Evolutionary conservation across 2,797 vertebrate species (phyloP), one percentile per base, ranked within the genome.

Genomic region (Pantherophis vulpinus): DNA sequence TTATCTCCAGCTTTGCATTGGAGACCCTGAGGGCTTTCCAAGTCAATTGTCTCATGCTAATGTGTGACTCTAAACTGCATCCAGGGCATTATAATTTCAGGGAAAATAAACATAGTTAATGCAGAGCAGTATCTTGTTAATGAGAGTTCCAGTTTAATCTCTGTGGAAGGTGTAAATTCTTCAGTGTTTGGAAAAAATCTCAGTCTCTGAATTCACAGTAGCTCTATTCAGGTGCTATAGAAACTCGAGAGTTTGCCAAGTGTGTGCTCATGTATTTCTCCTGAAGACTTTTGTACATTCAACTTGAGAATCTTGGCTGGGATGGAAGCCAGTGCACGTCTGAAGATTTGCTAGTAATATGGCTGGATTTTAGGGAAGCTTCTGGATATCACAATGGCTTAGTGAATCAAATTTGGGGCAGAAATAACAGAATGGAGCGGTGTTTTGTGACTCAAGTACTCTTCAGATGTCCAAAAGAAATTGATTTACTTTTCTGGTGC

Each of bases 21-120:
- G 88, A 94, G 94, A 61, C 58, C 58, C 86, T 92, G 90, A 63
- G 88, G 86, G 66, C 74, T 93, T 94, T 91, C 94, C 94, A 87
- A 93, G 92, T 92, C 0, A 61, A 5, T 0, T 90, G 79, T 91
- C 91, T 87, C 74, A 0, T 79, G 60, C 94, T 93, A 92, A 83
- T 90, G 94, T 94, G 88, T 54, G 60, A 94, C 91, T 92, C 89
- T 0, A 0, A 87, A 20, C 90, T 91, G 89, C 63, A 59, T 92
- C 91, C 56, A 0, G 0, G 37, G 51, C 14, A 16, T 2, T 94
- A 86, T 27, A 29, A 42, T 27, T 29, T 88, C 29, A 27, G 29
- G 18, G 91, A 91, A 94, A 83, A 47, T 56, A 88, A 60, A 0
- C 63, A 37, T 59, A 90, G 88, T 42, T 9, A 88, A 63, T 59